Base-by-base conservation (phyloP, 35 echinoderm and acorn worm species). In the Strongylocentrotus purpuratus region DNA sequence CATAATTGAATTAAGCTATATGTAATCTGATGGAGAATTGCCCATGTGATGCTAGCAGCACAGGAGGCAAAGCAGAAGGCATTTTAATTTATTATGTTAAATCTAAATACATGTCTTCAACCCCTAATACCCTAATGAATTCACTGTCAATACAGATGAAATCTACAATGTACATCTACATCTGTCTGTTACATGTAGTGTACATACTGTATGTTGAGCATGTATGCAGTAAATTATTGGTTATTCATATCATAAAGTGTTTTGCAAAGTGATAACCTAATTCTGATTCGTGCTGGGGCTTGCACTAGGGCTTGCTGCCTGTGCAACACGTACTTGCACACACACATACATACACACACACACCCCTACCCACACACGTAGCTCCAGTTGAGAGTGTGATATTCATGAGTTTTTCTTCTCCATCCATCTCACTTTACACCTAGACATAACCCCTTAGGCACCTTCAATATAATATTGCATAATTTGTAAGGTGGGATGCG, bases 211-310 rank as follows among this genome's bases (percentile, higher is more conserved):
- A 59, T 59, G 52, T 9, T 59, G 11, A 59, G 52, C 52, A 59
- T 59, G 52, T 59, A 14, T 17, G 52, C 11, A 14, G 9, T 78
- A n/a, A 5, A 78, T n/a, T 28, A 28, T 8, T 78, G 22, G 5
- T 78, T 78, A 78, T 78, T 78, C 65, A 78, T 55, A 55, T 78
- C 65, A 22, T 8, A 28, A 78, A 28, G 65, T 78, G 65, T 78
- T 78, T 78, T 78, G 65, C 65, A n/a, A 78, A 78, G 20, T 78
- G 65, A 78, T 78, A 78, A 78, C 65, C 65, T 78, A 78, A 78
- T 28, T 78, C n/a, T 78, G 65, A 78, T 78, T 78, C 20, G 65
- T 18, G 18, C 65, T 78, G 65, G 65, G 65, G 65, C 25, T 78
- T n/a, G 25, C 65, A 78, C 65, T 78, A 17, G 65, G 65, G 28